Percentiles rank a stretch among this genome's conserved stretches.
Conservation (phyloP, 30 jellyfish, hydroid and myxozoan species). For the Rhopilema esculentum region DNA sequence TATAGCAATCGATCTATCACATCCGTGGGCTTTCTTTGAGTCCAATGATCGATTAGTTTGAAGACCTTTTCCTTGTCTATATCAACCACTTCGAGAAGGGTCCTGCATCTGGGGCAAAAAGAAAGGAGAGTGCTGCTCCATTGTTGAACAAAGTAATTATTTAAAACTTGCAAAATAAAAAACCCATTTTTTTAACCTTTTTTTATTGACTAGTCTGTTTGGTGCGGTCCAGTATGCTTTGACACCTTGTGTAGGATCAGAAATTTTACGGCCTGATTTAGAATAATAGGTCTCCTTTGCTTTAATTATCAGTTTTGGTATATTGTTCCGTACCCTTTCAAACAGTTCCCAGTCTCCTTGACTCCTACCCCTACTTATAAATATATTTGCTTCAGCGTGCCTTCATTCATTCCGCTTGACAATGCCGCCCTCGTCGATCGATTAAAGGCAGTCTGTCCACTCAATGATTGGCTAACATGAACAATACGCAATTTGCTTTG, state of each 20-base stretch:
- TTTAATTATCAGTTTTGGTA: conserved; percentile 2
- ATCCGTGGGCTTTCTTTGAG: conserved; percentile 68
- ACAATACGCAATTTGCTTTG: too few species aligned
- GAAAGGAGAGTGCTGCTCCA: conserved; percentile 62
- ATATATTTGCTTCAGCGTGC: too few species aligned
- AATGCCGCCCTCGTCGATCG: too few species aligned
- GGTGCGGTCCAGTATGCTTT: conserved; percentile 42
- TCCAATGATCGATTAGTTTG: conserved; percentile 40
- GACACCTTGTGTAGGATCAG: conserved; percentile 52
- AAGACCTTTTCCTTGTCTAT: conserved; percentile 37
- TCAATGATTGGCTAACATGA: too few species aligned
- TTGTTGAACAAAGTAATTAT: conserved; percentile 50
- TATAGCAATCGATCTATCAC: conserved; percentile 55
- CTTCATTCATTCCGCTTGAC: too few species aligned
- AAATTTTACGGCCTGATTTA: conserved; percentile 47
- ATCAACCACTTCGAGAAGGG: conserved; percentile 36
- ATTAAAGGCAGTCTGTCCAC: too few species aligned
- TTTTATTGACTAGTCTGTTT: conserved; percentile 15
- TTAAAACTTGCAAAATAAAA: too few species aligned
- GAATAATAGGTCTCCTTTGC: conserved; percentile 27
- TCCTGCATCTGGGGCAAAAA: conserved; percentile 31
- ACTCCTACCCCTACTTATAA: conserved; percentile 2
- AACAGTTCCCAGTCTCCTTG: conserved; percentile 34
- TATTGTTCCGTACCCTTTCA: conserved; percentile 18
- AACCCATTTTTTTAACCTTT: conserved; percentile 9